Evolutionary conservation across 2,797 vertebrate genomes (phyloP).

Genomic region (Hephaestus fuliginosus): DNA sequence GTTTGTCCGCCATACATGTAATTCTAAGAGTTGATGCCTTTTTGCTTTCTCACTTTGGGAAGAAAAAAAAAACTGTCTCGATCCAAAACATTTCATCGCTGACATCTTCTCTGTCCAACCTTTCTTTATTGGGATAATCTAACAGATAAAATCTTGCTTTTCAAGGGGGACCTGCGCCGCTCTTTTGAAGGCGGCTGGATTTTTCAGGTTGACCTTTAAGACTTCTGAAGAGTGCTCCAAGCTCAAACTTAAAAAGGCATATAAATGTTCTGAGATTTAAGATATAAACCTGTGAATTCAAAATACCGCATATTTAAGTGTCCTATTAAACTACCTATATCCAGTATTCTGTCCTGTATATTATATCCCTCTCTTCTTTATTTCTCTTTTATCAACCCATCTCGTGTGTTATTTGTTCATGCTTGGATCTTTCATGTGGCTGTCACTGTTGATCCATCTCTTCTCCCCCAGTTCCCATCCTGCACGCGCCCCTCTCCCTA

Average conservation of each 20-base stretch:
- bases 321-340: slow-evolving; percentile 29
- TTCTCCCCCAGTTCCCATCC: slow-evolving; percentile 38
- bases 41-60: slow-evolving; percentile 30
- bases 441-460: slow-evolving; percentile 44
- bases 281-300: slow-evolving; percentile 39
- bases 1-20: slow-evolving; percentile 9
- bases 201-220: slow-evolving; percentile 78
- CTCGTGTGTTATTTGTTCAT: slow-evolving; percentile 34
- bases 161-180: slow-evolving; percentile 38
- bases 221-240: slow-evolving; percentile 57
- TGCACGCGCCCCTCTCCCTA: slow-evolving; percentile 49
- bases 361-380: not conserved
- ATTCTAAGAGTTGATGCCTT: not conserved
- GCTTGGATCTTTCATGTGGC: slow-evolving; percentile 33
- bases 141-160: slow-evolving; percentile 70
- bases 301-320: slow-evolving; percentile 47
- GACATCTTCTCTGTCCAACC: slow-evolving; percentile 69
- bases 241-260: slow-evolving; percentile 51
- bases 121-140: slow-evolving; percentile 77
- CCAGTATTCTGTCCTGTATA: slow-evolving; percentile 18
- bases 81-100: slow-evolving; percentile 55
- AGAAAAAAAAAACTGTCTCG: slow-evolving; percentile 12
- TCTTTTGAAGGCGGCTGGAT: slow-evolving; percentile 64
- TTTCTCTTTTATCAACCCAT: slow-evolving; percentile 21
- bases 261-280: slow-evolving; percentile 57